phyloP scores from a whole-genome alignment of 2,113 vertebrate genomes.

The Nannobrachium achirus region DNA sequence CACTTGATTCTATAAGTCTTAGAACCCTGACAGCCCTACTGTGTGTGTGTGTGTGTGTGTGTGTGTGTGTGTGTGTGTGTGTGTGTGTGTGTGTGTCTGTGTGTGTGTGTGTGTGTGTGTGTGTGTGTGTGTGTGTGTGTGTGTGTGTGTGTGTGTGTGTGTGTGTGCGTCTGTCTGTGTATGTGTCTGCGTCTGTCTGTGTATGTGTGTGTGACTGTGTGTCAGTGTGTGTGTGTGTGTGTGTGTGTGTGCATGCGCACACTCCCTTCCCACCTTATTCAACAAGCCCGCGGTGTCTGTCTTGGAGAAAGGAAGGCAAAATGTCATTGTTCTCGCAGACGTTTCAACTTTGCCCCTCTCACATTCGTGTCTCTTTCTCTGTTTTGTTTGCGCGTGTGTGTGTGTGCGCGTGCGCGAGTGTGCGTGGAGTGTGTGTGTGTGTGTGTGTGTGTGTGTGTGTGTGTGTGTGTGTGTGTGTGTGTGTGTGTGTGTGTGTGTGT shows the following conservation, averaged over 20 bases:
- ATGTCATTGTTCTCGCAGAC: constrained; percentile 73
- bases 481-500: constrained; percentile 19
- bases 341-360: constrained; percentile 74
- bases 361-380: constrained; percentile 58
- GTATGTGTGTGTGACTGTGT: not conserved
- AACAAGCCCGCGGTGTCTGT: constrained; percentile 70
- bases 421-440: not conserved
- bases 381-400: not conserved
- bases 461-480: not conserved
- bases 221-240: constrained; percentile 40
- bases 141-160: too few relatives aligned
- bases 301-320: constrained; percentile 67
- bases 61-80: too few relatives aligned
- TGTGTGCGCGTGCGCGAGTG: not conserved
- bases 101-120: constrained; percentile 40
- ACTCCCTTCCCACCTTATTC: constrained; percentile 52
- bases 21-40: constrained; percentile 63
- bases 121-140: constrained; percentile 33
- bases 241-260: constrained; percentile 13
- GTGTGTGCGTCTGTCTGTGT: not conserved
- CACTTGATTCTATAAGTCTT: constrained; percentile 73
- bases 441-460: constrained; percentile 2
- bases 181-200: too few relatives aligned
- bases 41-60: not conserved
- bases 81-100: constrained; percentile 33